A percentile compares a stretch with the other conserved stretches of the same genome.
Conservation (phyloP, 2,113 vertebrate genomes). For the Galbula dea region DNA sequence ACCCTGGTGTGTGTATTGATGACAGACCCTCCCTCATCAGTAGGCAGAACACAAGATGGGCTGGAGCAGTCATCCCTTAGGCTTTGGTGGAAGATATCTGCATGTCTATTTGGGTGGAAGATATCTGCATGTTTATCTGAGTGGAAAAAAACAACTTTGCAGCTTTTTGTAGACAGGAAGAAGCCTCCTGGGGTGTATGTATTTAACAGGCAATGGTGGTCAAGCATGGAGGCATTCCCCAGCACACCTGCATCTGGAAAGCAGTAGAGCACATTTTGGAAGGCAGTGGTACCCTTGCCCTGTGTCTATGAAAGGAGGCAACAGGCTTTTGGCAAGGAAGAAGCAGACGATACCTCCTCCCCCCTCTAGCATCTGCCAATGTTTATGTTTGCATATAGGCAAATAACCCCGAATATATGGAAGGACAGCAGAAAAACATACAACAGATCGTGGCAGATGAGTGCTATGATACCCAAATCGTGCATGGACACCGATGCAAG, state of each 20-base stretch:
- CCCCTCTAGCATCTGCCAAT: background rate
- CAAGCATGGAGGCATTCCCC: background rate
- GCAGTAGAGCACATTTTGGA: background rate
- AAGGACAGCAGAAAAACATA: background rate
- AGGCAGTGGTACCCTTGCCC: background rate
- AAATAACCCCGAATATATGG: background rate
- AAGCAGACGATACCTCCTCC: background rate
- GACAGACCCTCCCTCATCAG: background rate
- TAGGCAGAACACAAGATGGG: background rate
- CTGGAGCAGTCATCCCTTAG: background rate
- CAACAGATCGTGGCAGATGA: background rate
- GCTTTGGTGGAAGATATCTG: background rate
- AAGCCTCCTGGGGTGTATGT: background rate
- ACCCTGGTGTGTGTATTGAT: rapidly evolving
- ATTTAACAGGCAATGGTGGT: background rate
- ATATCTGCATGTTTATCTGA: background rate
- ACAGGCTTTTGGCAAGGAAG: background rate
- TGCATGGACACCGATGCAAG: rapidly evolving
- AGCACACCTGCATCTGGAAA: background rate
- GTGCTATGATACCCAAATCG: background rate
- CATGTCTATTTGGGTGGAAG: background rate
- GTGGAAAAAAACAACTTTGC: background rate
- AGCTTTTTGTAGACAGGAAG: background rate
- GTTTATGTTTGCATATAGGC: background rate
- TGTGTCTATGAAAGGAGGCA: background rate